phyloP scores from a whole-genome alignment of 2,888 invertebrate species.

The Polyommatus iphigenia region DNA sequence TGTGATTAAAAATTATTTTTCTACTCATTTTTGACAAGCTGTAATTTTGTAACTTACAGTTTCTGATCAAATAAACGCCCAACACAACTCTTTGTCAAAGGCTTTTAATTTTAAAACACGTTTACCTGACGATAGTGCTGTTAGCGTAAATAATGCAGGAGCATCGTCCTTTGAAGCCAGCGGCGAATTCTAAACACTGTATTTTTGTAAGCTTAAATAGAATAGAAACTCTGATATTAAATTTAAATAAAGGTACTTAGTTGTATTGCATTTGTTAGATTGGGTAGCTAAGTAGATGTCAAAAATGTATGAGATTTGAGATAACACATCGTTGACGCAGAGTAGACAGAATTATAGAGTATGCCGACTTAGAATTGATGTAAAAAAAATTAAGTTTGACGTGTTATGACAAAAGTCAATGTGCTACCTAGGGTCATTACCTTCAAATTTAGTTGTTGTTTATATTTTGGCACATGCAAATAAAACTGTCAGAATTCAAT shows the following conservation, averaged over 20 bases:
- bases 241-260: neutral
- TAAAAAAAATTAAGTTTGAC: no score
- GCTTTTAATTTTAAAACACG: constrained; percentile 18
- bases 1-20: no score
- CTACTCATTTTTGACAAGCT: neutral
- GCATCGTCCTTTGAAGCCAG: constrained; percentile 15
- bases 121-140: constrained; percentile 7
- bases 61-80: neutral
- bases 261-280: neutral
- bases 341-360: no score
- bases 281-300: neutral
- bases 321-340: no score
- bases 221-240: constrained; percentile 5
- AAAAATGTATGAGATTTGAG: no score
- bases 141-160: constrained; percentile 20
- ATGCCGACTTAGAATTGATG: no score
- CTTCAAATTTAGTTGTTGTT: no score
- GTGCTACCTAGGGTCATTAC: no score
- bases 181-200: neutral
- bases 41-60: neutral
- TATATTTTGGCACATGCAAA: no score
- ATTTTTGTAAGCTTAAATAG: constrained; percentile 18
- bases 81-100: neutral
- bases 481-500: no score
- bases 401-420: no score